These are phyloP conservation scores for Ameiurus melas DNA, from an alignment of 2,113 vertebrate genomes.

Conservation along the genomic window DNA sequence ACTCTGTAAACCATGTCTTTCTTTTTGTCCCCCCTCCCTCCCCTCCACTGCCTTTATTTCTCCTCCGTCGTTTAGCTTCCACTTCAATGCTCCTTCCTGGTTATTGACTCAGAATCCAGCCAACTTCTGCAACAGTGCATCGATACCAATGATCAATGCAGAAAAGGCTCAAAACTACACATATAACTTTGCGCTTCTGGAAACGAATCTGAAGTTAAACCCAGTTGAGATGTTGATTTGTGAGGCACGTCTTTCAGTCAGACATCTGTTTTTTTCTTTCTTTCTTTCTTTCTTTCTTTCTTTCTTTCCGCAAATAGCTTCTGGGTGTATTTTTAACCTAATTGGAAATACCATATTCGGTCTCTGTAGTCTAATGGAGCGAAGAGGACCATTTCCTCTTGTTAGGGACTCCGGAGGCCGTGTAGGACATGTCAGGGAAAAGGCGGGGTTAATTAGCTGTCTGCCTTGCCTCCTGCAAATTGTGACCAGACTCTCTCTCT, in stretches of 20 bases:
- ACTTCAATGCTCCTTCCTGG: neutral
- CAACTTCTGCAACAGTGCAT: neutral
- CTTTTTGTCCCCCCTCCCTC: too few relatives aligned
- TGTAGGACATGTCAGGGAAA: constrained; percentile 46
- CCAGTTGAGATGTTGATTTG: constrained; percentile 2
- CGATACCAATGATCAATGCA: constrained; percentile 5
- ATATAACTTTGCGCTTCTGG: neutral
- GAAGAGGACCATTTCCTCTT: constrained; percentile 42
- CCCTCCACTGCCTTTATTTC: neutral
- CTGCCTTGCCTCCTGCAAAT: constrained; percentile 46
- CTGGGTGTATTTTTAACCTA: constrained; percentile 30
- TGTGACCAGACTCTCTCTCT: constrained; percentile 35
- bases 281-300: too few relatives aligned
- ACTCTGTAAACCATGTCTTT: neutral
- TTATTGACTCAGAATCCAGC: constrained; percentile 6
- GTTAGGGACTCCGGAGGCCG: constrained; percentile 45
- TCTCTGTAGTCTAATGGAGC: constrained; percentile 38
- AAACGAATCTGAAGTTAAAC: constrained; percentile 16
- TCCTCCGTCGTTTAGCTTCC: neutral
- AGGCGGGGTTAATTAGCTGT: constrained; percentile 53
- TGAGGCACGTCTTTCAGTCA: neutral
- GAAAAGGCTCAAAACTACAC: constrained; percentile 1
- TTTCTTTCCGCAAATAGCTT: constrained; percentile 12
- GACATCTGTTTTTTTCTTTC: neutral
- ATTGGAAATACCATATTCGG: constrained; percentile 19